These are phyloP conservation scores for Hydrophis major DNA, from an alignment of 2,797 vertebrate species.

Conservation along the genomic window DNA sequence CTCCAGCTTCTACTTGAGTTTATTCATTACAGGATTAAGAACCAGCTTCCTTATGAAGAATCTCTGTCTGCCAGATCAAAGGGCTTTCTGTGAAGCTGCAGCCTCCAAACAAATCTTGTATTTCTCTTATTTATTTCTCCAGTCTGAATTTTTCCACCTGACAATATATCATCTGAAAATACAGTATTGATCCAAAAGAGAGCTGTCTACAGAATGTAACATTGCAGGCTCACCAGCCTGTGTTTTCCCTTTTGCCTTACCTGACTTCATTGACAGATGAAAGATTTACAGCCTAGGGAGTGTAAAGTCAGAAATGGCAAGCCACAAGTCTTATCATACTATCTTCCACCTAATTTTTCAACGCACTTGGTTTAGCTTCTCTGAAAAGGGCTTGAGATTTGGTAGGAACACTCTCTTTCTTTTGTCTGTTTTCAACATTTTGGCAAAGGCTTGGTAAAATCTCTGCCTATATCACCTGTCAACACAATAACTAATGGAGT, in stretches of 20 bases:
- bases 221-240: conserved; percentile 17
- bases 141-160: conserved; percentile 25
- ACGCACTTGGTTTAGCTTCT: conserved; percentile 55
- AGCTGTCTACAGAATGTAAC: conserved; percentile 26
- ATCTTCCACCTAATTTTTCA: conserved; percentile 48
- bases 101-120: conserved; percentile 28
- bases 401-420: conserved; percentile 44
- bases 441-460: conserved; percentile 43
- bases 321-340: conserved; percentile 34
- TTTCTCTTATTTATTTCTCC: conserved; percentile 33
- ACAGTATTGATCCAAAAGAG: conserved; percentile 48
- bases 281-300: conserved; percentile 49
- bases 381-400: conserved; percentile 44
- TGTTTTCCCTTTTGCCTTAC: conserved; percentile 29
- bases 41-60: neutral
- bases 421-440: conserved; percentile 41
- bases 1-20: neutral
- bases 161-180: conserved; percentile 44
- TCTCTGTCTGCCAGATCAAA: neutral
- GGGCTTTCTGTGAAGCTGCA: neutral
- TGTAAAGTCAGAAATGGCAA: conserved; percentile 25
- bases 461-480: conserved; percentile 50
- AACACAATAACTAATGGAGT: conserved; percentile 54
- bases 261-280: conserved; percentile 41
- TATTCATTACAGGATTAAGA: neutral